Evolutionary conservation across 2,797 vertebrate genomes (phyloP).

Genomic region (Psittacula derbiana): DNA sequence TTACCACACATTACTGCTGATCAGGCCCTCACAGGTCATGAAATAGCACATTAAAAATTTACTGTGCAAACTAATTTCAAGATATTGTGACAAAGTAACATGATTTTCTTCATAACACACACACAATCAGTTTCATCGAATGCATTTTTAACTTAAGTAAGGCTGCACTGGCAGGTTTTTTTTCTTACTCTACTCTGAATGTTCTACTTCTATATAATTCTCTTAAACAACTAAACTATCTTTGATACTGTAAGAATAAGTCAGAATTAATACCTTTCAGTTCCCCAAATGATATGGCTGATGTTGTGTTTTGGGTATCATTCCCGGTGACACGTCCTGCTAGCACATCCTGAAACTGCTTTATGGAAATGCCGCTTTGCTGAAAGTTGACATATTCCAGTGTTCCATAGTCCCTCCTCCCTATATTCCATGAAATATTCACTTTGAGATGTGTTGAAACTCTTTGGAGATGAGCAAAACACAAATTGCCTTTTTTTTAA

Average conservation of each 20-base stretch:
- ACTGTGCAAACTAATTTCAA: background rate
- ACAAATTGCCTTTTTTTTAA: background rate
- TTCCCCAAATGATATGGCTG: background rate
- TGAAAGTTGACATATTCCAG: background rate
- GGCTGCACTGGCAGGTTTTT: background rate
- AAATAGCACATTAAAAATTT: background rate
- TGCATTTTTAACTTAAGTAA: background rate
- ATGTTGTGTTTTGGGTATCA: background rate
- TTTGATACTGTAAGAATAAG: background rate
- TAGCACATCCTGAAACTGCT: background rate
- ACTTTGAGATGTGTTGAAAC: background rate
- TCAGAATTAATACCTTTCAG: background rate
- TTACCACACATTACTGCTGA: background rate
- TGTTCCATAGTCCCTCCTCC: background rate
- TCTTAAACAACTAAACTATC: background rate
- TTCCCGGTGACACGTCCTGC: background rate
- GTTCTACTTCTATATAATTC: background rate
- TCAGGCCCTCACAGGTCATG: background rate
- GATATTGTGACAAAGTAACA: background rate
- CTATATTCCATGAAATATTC: background rate
- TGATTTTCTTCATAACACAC: background rate
- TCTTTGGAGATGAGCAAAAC: background rate
- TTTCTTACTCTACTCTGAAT: background rate
- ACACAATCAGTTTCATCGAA: background rate
- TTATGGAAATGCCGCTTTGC: background rate